Conservation (phyloP, 1,140 invertebrate genomes). For the Zaprionus camerounensis region DNA sequence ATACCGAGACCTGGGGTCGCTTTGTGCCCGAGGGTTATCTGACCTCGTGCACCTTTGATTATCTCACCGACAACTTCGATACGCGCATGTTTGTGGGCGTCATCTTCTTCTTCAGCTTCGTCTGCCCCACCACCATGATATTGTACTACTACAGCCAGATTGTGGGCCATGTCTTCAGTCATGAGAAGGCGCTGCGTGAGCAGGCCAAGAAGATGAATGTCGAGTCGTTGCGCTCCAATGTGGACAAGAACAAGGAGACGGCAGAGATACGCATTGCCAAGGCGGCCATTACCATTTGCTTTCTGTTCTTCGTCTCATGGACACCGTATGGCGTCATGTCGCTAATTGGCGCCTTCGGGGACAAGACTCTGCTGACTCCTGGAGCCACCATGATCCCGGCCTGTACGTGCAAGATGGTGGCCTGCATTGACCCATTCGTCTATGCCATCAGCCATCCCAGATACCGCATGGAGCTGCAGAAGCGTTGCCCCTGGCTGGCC, state of each 20-base stretch:
- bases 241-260: slow-evolving; percentile 88
- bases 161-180: slow-evolving; percentile 91
- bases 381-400: slow-evolving; percentile 95
- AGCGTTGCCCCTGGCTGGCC: slow-evolving; percentile 87
- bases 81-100: slow-evolving; percentile 90
- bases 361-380: slow-evolving; percentile 91
- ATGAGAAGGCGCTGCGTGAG: slow-evolving; percentile 93
- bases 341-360: slow-evolving; percentile 93
- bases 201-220: slow-evolving; percentile 97
- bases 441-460: slow-evolving; percentile 95
- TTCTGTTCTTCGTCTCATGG: slow-evolving; percentile 93
- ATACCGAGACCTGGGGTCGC: slow-evolving; percentile 92
- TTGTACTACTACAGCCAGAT: slow-evolving; percentile 94
- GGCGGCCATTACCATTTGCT: slow-evolving; percentile 93
- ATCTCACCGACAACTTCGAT: slow-evolving; percentile 90
- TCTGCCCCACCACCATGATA: slow-evolving; percentile 91
- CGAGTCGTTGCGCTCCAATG: slow-evolving; percentile 91
- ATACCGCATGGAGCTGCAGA: slow-evolving; percentile 89
- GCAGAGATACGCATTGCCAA: slow-evolving; percentile 94
- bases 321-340: slow-evolving; percentile 91
- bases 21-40: slow-evolving; percentile 94
- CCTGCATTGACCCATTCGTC: slow-evolving; percentile 94
- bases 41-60: slow-evolving; percentile 93
- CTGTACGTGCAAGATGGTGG: slow-evolving; percentile 92
- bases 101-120: slow-evolving; percentile 92